Percentiles rank a stretch among this genome's conserved stretches.
These are phyloP conservation scores for Acrobasis repandana DNA, from an alignment of 2,888 invertebrate species.

Conservation along the genomic window DNA sequence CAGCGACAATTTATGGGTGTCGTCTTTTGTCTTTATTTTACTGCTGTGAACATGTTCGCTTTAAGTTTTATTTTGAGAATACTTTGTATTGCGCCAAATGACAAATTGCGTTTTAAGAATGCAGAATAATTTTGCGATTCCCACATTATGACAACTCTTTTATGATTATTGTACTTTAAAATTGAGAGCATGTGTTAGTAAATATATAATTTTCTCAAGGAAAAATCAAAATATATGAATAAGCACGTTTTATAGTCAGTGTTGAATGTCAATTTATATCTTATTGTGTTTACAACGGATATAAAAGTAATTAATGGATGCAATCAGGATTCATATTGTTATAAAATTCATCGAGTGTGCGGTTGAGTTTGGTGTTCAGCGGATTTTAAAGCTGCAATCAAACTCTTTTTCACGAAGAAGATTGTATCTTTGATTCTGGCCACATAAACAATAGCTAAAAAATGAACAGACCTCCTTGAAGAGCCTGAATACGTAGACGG, in stretches of 20 bases:
- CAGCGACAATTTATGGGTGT: slow-evolving; percentile 73
- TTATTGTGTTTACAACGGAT: slow-evolving; percentile 51
- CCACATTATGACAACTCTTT: slow-evolving; percentile 17
- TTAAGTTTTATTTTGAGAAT: slow-evolving; percentile 60
- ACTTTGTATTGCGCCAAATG: slow-evolving; percentile 52
- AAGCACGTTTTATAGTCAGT: slow-evolving; percentile 37
- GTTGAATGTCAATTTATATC: slow-evolving; percentile 47
- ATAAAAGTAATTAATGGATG: slow-evolving; percentile 51
- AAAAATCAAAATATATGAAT: slow-evolving; percentile 27
- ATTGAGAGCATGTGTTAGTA: neutral
- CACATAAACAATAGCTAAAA: neutral
- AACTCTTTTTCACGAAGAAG: neutral
- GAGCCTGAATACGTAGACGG: slow-evolving; percentile 3
- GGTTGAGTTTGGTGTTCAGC: slow-evolving; percentile 27
- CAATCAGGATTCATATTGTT: slow-evolving; percentile 41
- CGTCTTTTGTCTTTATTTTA: slow-evolving; percentile 78
- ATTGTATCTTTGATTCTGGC: neutral
- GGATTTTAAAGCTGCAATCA: neutral
- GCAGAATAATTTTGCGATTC: slow-evolving; percentile 28
- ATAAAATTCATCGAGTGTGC: neutral
- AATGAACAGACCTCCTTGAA: neutral
- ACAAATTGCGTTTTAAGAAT: slow-evolving; percentile 42
- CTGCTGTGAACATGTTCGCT: slow-evolving; percentile 65
- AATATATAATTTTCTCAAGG: too few species aligned
- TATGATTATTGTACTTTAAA: slow-evolving; percentile 16